These are phyloP conservation scores for Choreutis nemorana DNA, from an alignment of 2,888 invertebrate genomes.

Conservation along the genomic window DNA sequence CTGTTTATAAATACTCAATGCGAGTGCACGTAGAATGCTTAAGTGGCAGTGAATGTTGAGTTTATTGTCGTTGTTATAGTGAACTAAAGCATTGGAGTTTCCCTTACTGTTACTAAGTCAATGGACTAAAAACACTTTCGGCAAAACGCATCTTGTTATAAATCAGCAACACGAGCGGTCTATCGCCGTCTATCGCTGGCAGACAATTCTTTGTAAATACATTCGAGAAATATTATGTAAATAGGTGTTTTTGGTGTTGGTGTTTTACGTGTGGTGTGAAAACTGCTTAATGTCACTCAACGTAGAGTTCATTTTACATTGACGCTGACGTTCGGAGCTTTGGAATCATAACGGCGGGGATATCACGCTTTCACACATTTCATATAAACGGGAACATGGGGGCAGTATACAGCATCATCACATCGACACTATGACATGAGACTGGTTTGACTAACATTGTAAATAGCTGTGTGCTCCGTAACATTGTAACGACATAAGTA, in stretches of 20 bases:
- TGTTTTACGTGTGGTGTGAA: conserved; percentile 27
- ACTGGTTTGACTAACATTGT: conserved; percentile 1
- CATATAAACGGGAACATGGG: conserved; percentile 10
- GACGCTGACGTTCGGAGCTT: conserved; percentile 21
- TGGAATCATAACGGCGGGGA: conserved; percentile 18
- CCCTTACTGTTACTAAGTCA: no score
- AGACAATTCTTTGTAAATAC: conserved; percentile 22
- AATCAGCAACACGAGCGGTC: no score
- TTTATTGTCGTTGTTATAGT: no score
- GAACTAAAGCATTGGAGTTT: no score
- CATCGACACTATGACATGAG: not conserved
- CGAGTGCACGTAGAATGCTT: no score
- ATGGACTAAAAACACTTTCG: no score
- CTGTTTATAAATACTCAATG: no score
- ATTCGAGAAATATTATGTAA: conserved; percentile 9
- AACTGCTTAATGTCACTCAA: conserved; percentile 26
- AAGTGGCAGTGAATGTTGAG: no score
- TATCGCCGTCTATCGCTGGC: no score
- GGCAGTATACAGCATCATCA: not conserved
- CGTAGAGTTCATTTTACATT: conserved; percentile 19
- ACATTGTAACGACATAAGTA: conserved; percentile 11
- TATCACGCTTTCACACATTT: conserved; percentile 29
- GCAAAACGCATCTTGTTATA: no score
- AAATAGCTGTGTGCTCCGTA: conserved; percentile 4
- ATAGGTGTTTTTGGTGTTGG: conserved; percentile 19